These are phyloP conservation scores for Cheilinus undulatus DNA, from an alignment of 2,113 vertebrate genomes.

Conservation along the genomic window DNA sequence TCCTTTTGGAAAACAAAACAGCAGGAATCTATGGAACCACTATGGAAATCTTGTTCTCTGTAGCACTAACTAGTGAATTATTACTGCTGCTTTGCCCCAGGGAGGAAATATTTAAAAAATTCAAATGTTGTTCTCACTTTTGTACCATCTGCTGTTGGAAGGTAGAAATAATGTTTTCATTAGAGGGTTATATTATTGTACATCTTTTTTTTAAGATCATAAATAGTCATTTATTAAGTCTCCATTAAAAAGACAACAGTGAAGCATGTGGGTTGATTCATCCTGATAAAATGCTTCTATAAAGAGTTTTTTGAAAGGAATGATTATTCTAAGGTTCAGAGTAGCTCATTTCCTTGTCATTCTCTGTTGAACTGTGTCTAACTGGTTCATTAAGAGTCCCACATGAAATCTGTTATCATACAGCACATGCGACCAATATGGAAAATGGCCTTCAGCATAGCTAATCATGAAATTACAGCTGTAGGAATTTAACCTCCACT, in stretches of 20 bases:
- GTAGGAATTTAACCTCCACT: constrained; percentile 46
- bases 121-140: constrained; percentile 32
- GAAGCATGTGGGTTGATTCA: constrained; percentile 22
- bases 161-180: constrained; percentile 1
- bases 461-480: constrained; percentile 52
- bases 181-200: constrained; percentile 3
- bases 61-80: constrained; percentile 43
- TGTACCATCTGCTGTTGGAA: constrained; percentile 18
- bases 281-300: constrained; percentile 34
- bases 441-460: constrained; percentile 50
- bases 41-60: constrained; percentile 39
- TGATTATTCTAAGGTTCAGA: constrained; percentile 47
- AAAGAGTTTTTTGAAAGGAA: constrained; percentile 49
- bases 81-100: constrained; percentile 46
- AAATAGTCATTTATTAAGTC: constrained; percentile 24
- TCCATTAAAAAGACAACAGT: constrained; percentile 30
- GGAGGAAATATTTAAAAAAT: constrained; percentile 53
- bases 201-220: constrained; percentile 13
- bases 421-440: constrained; percentile 39
- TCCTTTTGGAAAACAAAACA: constrained; percentile 24
- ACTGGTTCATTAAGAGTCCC: constrained; percentile 58
- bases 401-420: constrained; percentile 60
- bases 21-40: constrained; percentile 21
- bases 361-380: constrained; percentile 50
- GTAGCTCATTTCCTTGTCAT: constrained; percentile 44